A percentile compares a stretch with the other conserved stretches of the same genome.
These are phyloP conservation scores for Synanthedon tipuliformis DNA, from an alignment of 2,888 invertebrate genomes.

Conservation along the genomic window DNA sequence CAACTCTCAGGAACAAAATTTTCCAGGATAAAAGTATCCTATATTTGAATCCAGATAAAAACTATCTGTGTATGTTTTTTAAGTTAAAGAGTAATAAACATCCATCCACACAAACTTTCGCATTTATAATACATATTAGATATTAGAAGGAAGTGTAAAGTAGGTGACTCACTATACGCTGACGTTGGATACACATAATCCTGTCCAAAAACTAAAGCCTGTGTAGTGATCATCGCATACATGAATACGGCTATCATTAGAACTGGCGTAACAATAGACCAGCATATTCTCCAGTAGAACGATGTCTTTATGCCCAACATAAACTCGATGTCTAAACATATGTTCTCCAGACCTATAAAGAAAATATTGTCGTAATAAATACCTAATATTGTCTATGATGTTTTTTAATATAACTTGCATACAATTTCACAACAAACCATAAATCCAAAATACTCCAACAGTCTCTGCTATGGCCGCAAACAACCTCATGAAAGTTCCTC, in stretches of 20 bases:
- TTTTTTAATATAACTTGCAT: neutral
- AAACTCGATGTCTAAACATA: conserved; percentile 72
- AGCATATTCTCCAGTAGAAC: conserved; percentile 78
- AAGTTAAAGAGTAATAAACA: too few relatives aligned
- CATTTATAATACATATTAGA: neutral
- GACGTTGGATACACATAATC: conserved; percentile 56
- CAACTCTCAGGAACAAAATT: too few relatives aligned
- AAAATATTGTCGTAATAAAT: neutral
- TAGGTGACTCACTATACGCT: conserved; percentile 52
- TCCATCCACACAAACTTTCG: too few relatives aligned
- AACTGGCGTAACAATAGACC: conserved; percentile 75
- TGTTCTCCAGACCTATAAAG: conserved; percentile 12
- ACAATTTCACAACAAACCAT: conserved; percentile 56
- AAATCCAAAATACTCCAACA: conserved; percentile 80
- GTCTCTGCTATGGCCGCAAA: conserved; percentile 76
- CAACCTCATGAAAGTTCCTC: conserved; percentile 82
- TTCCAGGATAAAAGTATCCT: too few relatives aligned
- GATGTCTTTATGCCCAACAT: conserved; percentile 74
- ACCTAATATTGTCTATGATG: neutral
- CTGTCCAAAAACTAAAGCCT: conserved; percentile 66
- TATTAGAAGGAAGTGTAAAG: neutral
- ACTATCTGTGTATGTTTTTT: too few relatives aligned
- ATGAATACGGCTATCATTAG: conserved; percentile 73
- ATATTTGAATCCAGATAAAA: too few relatives aligned
- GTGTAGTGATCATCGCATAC: conserved; percentile 70